A percentile compares a stretch with the other conserved stretches of the same genome.
phyloP scores from a whole-genome alignment of 2,113 vertebrate genomes.

The Paraplagusia blochii region DNA sequence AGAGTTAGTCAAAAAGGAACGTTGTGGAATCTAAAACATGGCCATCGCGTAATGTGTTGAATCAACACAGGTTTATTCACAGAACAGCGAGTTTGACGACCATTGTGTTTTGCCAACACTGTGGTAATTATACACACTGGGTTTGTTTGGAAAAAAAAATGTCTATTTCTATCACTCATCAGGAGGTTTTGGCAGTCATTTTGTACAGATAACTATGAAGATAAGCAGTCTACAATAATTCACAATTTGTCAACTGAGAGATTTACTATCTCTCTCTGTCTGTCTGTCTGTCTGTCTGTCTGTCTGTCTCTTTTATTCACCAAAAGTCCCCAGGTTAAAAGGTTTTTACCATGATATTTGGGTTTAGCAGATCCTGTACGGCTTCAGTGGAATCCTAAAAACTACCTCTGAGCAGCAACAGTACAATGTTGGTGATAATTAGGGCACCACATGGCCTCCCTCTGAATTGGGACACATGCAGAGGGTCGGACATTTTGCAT shows the following conservation, averaged over 20 bases:
- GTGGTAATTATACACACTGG: slow-evolving; percentile 40
- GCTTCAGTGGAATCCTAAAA: no score
- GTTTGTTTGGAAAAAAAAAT: slow-evolving; percentile 20
- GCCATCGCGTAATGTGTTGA: slow-evolving; percentile 46
- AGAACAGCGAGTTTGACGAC: slow-evolving; percentile 17
- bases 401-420: neutral
- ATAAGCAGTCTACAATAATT: no score
- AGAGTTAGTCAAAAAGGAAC: slow-evolving; percentile 53
- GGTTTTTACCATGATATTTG: no score
- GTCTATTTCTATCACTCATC: slow-evolving; percentile 2
- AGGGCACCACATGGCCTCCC: slow-evolving; percentile 10
- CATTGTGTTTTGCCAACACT: slow-evolving; percentile 39
- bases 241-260: no score
- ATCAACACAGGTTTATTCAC: slow-evolving; percentile 49
- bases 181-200: slow-evolving; percentile 33
- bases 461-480: slow-evolving; percentile 9
- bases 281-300: no score
- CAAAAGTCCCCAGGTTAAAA: no score
- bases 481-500: slow-evolving; percentile 50
- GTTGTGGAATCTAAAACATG: slow-evolving; percentile 21
- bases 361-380: no score
- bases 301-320: no score
- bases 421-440: slow-evolving; percentile 30
- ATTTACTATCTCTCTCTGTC: no score
- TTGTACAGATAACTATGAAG: no score